Evolutionary conservation across 2,113 vertebrate genomes (phyloP).

Genomic region (Phalacrocorax brasilianus): DNA sequence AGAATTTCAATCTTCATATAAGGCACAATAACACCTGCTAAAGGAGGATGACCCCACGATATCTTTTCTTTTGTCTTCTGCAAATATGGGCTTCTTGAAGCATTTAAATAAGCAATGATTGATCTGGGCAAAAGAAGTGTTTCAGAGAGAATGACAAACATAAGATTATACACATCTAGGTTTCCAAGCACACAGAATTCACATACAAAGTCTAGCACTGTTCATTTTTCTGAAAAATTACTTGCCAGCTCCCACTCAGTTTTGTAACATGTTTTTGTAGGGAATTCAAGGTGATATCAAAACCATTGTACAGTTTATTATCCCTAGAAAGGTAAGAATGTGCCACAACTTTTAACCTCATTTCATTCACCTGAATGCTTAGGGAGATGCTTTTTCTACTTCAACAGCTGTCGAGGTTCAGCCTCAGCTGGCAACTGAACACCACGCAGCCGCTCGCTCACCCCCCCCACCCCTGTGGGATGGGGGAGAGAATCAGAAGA

Average conservation of each 20-base stretch:
- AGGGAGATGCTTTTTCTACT: not conserved
- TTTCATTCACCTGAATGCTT: not conserved
- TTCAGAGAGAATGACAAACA: not conserved
- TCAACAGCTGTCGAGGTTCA: too few relatives aligned
- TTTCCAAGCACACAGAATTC: not conserved
- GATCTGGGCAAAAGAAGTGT: not conserved
- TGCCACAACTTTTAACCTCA: not conserved
- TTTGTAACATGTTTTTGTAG: not conserved
- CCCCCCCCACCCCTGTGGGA: too few relatives aligned
- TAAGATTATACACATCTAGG: not conserved
- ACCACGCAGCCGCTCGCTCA: too few relatives aligned
- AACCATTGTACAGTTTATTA: not conserved
- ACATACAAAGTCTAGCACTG: not conserved
- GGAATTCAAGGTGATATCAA: not conserved
- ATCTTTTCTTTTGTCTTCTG: not conserved
- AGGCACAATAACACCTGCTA: not conserved
- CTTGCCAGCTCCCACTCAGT: not conserved
- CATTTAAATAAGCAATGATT: not conserved
- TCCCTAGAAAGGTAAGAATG: not conserved
- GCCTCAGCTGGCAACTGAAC: too few relatives aligned
- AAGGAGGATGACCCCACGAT: not conserved
- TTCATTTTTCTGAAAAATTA: not conserved
- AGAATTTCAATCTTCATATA: not conserved
- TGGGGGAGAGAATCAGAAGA: too few relatives aligned
- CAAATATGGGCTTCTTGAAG: not conserved